Evolutionary conservation across 2,888 invertebrate species (phyloP), one percentile per base, ranked within the genome.

Genomic region (Serrognathus titanus): DNA sequence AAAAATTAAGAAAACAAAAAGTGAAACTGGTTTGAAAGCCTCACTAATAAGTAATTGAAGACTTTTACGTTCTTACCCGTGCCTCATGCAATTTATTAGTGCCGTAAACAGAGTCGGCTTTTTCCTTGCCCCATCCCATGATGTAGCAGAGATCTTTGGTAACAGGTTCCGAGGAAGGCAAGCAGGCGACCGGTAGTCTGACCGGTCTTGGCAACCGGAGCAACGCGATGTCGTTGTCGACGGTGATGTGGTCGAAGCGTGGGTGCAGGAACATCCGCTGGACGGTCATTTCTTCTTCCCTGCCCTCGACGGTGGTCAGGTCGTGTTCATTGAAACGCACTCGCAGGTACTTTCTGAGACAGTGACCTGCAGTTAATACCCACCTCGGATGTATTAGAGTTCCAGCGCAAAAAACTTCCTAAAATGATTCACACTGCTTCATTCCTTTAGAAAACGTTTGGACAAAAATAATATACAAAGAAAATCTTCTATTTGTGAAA

Each of bases 141-240:
- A 95, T 94, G 1, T 89, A 88, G 72, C 95, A 96, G 75, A 85
- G 77, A 79, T 84, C 78, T 3, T 83, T 80, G 0, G 88, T 85
- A 53, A 91, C 78, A 0, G 83, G 79, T 68, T 88, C 87, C 51
- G 80, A 81, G 2, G 80, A 79, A 0, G 96, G 96, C 51, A 96
- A 78, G 70, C 96, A 96, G 7, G 92, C 94, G 8, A 71, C 68
- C 9, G 75, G 73, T 24, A 70, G 62, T 43, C 66, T 67, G 61
- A 78, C 69, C 63, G 77, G 60, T 59, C 66, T 71, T 10, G 83
- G 83, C 50, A 89, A 77, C 65, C 89, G 85, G 55, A 97, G 78
- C 67, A 97, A 79, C 2, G 95, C 96, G 50, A 97, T 89, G 74
- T 97, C 97, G 73, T 94, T 94, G 74, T 95, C 91, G 37, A 96